These are phyloP conservation scores for Oncorhynchus masou DNA, from an alignment of 2,113 vertebrate genomes.

Conservation along the genomic window DNA sequence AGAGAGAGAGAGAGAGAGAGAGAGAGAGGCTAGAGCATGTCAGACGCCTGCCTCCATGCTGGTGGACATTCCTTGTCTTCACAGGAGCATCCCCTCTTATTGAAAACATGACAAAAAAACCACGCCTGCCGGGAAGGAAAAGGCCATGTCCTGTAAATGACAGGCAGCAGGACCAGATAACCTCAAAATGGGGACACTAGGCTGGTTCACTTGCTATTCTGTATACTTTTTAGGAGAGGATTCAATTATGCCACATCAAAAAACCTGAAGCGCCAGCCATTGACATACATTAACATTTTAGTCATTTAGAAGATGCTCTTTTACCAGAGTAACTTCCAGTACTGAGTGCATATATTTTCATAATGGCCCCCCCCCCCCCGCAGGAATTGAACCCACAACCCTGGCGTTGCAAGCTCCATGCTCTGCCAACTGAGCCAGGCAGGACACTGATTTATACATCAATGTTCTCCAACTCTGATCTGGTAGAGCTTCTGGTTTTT, in stretches of 20 bases:
- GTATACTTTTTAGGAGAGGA: not conserved
- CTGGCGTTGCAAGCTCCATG: no score
- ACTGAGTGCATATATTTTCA: no score
- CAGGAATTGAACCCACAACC: no score
- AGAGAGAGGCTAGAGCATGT: slow-evolving; percentile 2
- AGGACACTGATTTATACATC: not conserved
- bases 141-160: not conserved
- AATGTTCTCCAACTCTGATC: not conserved
- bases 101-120: slow-evolving; percentile 17
- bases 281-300: no score
- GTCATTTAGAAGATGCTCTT: not conserved
- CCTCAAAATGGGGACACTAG: not conserved
- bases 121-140: slow-evolving; percentile 1
- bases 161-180: not conserved
- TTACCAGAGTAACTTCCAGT: not conserved
- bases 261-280: not conserved
- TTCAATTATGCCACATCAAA: not conserved
- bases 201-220: not conserved
- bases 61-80: slow-evolving; percentile 18
- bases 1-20: not conserved
- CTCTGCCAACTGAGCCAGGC: no score
- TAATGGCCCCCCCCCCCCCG: no score
- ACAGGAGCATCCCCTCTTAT: slow-evolving; percentile 10
- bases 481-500: not conserved
- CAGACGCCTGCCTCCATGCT: slow-evolving; percentile 2